phyloP scores from a whole-genome alignment of 1,140 invertebrate species.

The Catajapyx aquilonaris region DNA sequence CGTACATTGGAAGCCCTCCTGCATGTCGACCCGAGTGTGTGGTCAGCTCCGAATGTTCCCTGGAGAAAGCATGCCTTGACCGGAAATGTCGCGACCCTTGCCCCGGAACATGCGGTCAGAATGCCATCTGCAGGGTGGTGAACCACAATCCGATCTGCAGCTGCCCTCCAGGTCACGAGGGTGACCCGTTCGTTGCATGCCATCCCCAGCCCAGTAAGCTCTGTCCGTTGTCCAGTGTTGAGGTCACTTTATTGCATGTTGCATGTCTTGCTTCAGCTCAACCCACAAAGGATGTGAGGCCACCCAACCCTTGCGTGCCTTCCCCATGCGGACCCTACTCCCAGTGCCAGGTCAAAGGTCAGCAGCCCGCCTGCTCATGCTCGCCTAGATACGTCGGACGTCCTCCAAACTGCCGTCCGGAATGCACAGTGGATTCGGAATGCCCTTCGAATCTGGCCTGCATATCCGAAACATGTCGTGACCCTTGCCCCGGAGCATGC shows the following conservation, averaged over 20 bases:
- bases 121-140: conserved; percentile 54
- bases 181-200: conserved; percentile 61
- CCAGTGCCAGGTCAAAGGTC: conserved; percentile 10
- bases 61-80: no score
- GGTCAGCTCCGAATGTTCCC: no score
- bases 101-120: conserved; percentile 50
- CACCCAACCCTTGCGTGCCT: conserved; percentile 6
- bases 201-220: conserved; percentile 21
- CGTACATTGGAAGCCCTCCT: no score
- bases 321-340: conserved; percentile 9
- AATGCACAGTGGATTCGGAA: conserved; percentile 46
- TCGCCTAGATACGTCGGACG: conserved; percentile 8
- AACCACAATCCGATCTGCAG: conserved; percentile 52
- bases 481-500: conserved; percentile 8
- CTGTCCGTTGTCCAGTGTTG: background rate
- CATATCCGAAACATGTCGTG: conserved; percentile 3
- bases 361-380: conserved; percentile 9
- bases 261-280: background rate
- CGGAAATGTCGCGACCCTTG: no score
- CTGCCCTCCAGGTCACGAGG: conserved; percentile 44
- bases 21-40: no score
- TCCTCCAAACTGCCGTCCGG: conserved; percentile 29
- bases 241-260: background rate
- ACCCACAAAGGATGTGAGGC: background rate
- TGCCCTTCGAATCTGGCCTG: conserved; percentile 28